phyloP scores from a whole-genome alignment of 2,888 invertebrate genomes.

The Cotesia congregata region DNA sequence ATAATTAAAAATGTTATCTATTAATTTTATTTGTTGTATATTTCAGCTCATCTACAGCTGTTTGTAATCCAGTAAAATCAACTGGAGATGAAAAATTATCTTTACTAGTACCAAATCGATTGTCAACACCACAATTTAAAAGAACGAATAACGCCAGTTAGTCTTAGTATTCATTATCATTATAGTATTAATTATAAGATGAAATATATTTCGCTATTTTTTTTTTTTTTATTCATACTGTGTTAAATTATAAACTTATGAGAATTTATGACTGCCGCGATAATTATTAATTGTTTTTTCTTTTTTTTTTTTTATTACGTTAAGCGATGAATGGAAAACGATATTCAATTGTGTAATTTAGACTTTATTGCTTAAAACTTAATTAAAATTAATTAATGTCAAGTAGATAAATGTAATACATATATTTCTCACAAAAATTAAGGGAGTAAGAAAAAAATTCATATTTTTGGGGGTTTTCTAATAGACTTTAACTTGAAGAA shows the following conservation, averaged over 20 bases:
- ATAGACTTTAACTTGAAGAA: too few species aligned
- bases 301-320: slow-evolving; percentile 29
- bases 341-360: slow-evolving; percentile 12
- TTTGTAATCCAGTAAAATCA: slow-evolving; percentile 58
- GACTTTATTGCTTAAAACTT: slow-evolving; percentile 26
- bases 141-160: slow-evolving; percentile 56
- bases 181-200: not conserved
- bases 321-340: not conserved
- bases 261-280: slow-evolving; percentile 6
- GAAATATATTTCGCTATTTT: slow-evolving; percentile 4
- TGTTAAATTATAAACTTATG: slow-evolving; percentile 26
- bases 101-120: slow-evolving; percentile 63
- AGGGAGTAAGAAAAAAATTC: too few species aligned
- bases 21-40: slow-evolving; percentile 30
- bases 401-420: not conserved
- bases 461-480: too few species aligned
- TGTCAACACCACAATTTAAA: slow-evolving; percentile 52
- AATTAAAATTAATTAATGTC: not conserved
- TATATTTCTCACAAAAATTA: too few species aligned
- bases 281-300: slow-evolving; percentile 9
- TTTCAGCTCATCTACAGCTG: slow-evolving; percentile 63
- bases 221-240: slow-evolving; percentile 29
- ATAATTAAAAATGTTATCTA: not conserved
- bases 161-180: slow-evolving; percentile 56
- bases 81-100: slow-evolving; percentile 53